Evolutionary conservation across 2,113 vertebrate genomes (phyloP).

Genomic region (Protobothrops mucrosquamatus): DNA sequence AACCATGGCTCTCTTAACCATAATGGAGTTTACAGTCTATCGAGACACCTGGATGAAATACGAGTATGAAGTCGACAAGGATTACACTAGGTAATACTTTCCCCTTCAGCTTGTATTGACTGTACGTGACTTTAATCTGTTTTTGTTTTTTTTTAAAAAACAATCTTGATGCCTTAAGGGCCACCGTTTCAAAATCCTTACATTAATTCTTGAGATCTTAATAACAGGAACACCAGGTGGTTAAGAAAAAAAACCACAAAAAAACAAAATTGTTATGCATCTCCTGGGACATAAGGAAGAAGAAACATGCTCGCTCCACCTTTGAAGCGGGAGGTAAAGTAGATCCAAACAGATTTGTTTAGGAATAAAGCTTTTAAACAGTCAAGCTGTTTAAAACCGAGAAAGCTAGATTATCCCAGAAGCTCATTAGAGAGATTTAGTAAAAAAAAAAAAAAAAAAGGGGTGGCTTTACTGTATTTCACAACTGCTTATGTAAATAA

Average conservation of each 20-base stretch:
- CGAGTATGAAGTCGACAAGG: slow-evolving; percentile 97
- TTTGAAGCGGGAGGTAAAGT: neutral
- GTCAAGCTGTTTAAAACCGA: neutral
- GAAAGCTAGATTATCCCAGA: neutral
- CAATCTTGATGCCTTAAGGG: neutral
- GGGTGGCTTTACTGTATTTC: neutral
- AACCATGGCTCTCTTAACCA: slow-evolving; percentile 85
- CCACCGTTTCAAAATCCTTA: neutral
- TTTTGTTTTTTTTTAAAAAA: neutral
- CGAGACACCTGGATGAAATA: slow-evolving; percentile 97
- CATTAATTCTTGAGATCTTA: neutral
- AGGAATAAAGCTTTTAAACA: neutral
- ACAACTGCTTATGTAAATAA: neutral
- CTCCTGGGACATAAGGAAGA: slow-evolving; percentile 5
- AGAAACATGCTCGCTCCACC: neutral
- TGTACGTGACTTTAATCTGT: neutral
- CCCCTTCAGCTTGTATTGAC: neutral
- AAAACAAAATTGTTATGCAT: slow-evolving; percentile 5
- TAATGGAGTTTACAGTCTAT: slow-evolving; percentile 96
- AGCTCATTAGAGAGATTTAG: neutral
- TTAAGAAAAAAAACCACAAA: neutral
- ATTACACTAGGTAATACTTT: slow-evolving; percentile 85
- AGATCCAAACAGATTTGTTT: neutral
- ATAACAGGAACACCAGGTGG: neutral
- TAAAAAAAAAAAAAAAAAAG: neutral